A percentile compares a stretch with the other conserved stretches of the same genome.
These are phyloP conservation scores for Drosophila leontia DNA, from an alignment of 1,140 invertebrate genomes.

Conservation along the genomic window DNA sequence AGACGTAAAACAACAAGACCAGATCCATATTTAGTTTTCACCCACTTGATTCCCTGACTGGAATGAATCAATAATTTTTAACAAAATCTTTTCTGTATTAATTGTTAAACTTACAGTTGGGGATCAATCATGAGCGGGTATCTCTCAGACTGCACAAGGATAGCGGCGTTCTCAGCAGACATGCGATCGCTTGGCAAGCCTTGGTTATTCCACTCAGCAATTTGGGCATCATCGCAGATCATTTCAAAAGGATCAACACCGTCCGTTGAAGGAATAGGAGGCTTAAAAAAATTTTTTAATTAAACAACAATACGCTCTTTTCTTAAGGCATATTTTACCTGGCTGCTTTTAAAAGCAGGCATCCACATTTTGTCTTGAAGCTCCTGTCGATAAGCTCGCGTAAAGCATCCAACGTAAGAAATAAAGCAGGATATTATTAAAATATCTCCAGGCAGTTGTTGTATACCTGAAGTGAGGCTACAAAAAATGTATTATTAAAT, in stretches of 20 bases:
- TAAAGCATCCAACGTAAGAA: conserved; percentile 98
- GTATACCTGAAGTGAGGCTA: conserved; percentile 87
- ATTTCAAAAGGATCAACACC: conserved; percentile 92
- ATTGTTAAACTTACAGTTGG: conserved; percentile 86
- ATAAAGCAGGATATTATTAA: conserved; percentile 96
- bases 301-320: not conserved
- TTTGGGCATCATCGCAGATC: conserved; percentile 95
- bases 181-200: conserved; percentile 96
- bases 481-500: conserved; percentile 28
- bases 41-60: conserved; percentile 97
- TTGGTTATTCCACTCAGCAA: conserved; percentile 97
- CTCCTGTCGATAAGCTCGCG: conserved; percentile 92
- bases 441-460: conserved; percentile 93
- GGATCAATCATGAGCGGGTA: conserved; percentile 99
- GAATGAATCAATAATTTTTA: not conserved
- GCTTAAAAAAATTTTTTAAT: conserved; percentile 81
- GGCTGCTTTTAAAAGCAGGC: conserved; percentile 63
- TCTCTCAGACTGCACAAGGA: conserved; percentile 94
- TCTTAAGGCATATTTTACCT: conserved; percentile 31
- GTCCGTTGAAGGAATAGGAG: conserved; percentile 91
- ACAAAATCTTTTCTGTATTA: not conserved
- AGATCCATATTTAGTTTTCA: conserved; percentile 92
- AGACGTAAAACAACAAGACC: conserved; percentile 91
- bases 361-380: conserved; percentile 88
- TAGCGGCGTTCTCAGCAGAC: conserved; percentile 97